These are phyloP conservation scores for Thaleichthys pacificus DNA, from an alignment of 2,797 vertebrate species.

Conservation along the genomic window DNA sequence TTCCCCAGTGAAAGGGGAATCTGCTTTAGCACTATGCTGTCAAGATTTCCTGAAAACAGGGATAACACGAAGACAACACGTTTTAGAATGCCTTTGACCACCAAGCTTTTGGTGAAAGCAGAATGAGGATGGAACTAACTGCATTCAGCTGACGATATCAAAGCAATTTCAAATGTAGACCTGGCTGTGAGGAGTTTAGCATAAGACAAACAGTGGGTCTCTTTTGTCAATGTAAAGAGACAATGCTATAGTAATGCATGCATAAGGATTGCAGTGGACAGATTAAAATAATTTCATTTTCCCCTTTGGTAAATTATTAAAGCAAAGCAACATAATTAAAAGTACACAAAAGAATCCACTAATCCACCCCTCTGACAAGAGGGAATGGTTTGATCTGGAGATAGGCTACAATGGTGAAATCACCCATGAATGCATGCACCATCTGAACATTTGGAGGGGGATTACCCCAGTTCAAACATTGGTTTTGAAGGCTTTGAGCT, in stretches of 20 bases:
- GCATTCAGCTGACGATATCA: not conserved
- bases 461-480: too few species aligned
- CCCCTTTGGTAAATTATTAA: slow-evolving; percentile 16
- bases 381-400: not conserved
- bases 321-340: slow-evolving; percentile 18
- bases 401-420: not conserved
- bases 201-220: not conserved
- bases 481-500: too few species aligned
- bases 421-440: too few species aligned
- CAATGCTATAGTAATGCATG: not conserved
- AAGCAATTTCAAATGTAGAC: not conserved
- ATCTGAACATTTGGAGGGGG: not conserved
- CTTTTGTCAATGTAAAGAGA: not conserved
- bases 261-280: slow-evolving; percentile 8
- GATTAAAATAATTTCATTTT: slow-evolving; percentile 20
- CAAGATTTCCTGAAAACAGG: slow-evolving; percentile 37
- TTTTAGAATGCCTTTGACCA: not conserved
- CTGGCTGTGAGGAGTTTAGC: not conserved
- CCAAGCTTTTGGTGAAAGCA: not conserved
- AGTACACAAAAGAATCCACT: slow-evolving; percentile 29
- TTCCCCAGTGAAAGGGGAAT: slow-evolving; percentile 44
- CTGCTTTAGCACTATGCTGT: slow-evolving; percentile 31
- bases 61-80: not conserved
- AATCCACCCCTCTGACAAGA: slow-evolving; percentile 25
- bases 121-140: slow-evolving; percentile 6